Base-by-base conservation (phyloP, 2,888 invertebrate species). In the Noctua fimbriata region DNA sequence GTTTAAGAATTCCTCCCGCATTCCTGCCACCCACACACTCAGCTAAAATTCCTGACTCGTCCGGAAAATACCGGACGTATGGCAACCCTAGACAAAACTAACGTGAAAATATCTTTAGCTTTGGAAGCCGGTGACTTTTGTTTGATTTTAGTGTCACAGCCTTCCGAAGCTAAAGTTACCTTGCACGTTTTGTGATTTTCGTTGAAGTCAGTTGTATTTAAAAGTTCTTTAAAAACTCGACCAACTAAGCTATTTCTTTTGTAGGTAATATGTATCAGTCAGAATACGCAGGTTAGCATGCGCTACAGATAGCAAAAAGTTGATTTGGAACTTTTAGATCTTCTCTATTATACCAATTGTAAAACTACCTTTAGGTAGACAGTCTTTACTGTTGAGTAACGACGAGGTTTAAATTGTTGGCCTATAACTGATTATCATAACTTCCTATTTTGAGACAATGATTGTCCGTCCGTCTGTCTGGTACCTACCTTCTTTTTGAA, bases 151-250 rank as follows among this genome's bases (percentile, higher is more conserved):
- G 21, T 52, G 21, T 21, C 52, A 10, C 55, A 24, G 21, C 10
- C 55, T 55, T 24, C 55, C 24, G 52, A 52, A 24, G 55, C 55
- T 2, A 55, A 55, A 55, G 24, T 2, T 55, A 24, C 10, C 9
- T 55, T 55, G 55, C 58, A n/a, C 58, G 12, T n/a, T 58, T 58
- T 58, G 58, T n/a, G 55, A 58, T 58, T 58, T 58, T n/a, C 58
- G 12, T 55, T 12, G n/a, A 58, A n/a, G n/a, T 58, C n/a, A 5
- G 36, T 36, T 36, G 36, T 36, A 36, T 36, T 36, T 36, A 36
- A 36, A 36, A 36, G 36, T 36, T 36, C 36, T 36, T 36, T 36
- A 4, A 36, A 36, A 36, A 36, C 36, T 36, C 36, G 49, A 21
- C n/a, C 36, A 49, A 36, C 7, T 49, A 14, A 69, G 70, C 28